Base-by-base conservation (phyloP, 2,888 invertebrate species). In the Dasypolia templi region DNA sequence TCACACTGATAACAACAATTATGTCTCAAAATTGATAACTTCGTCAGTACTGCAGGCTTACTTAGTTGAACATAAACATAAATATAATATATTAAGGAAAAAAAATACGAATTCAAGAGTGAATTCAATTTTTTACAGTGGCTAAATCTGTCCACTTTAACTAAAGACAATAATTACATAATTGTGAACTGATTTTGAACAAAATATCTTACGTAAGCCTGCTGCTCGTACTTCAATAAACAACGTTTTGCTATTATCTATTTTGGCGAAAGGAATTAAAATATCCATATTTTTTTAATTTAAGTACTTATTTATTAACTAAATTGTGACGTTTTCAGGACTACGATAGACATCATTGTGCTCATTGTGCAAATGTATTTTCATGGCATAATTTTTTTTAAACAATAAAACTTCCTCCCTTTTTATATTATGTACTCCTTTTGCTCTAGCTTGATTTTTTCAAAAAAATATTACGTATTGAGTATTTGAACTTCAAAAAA, bases 1-100 rank as follows among this genome's bases (percentile, higher is more conserved):
- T 94, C 94, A 94, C 94, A 94, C 91, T 91, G 91, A 92, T 84
- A 93, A 94, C 92, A 93, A 93, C 88, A 90, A 92, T 84, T 86
- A 85, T 74, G 77, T 78, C 74, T 81, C 75, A 75, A 79, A 86
- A 75, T 84, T 81, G 70, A 85, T 79, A 85, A 86, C 85, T 82
- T 85, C 83, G 69, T 89, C 88, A 88, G 87, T 86, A 88, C 80
- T 75, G 53, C 77, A 80, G 79, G 71, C 79, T 84, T 78, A 83
- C 71, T 68, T 44, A 56, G 14, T 32, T 12, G 3, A 44, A 29
- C 22, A 11, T 6, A 6, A n/a, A 58, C 1, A n/a, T 39, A 6
- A 12, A 12, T 58, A 49, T 68, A 39, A 39, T 39, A 0, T 9
- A 39, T 9, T 39, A 39, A 39, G 7, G 1, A 39, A 6, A 9